These are phyloP conservation scores for Coryphaenoides rupestris DNA, from an alignment of 2,113 vertebrate species.

Conservation along the genomic window DNA sequence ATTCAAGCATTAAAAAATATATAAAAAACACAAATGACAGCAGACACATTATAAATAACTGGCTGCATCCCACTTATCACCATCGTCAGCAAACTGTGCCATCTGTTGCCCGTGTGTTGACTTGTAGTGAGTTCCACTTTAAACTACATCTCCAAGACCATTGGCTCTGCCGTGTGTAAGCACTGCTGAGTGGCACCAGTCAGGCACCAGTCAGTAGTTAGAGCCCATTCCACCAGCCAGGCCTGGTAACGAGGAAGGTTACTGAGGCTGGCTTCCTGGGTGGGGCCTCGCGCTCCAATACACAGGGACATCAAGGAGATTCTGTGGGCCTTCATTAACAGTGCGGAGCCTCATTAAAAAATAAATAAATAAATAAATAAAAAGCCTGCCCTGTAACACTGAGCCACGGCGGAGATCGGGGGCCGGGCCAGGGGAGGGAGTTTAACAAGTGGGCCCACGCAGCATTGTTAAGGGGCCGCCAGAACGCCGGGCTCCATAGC, in stretches of 20 bases:
- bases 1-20: not conserved
- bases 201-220: not conserved
- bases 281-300: slow-evolving; percentile 39
- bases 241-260: slow-evolving; percentile 49
- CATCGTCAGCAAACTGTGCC: not conserved
- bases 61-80: not conserved
- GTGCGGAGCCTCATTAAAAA: slow-evolving; percentile 51
- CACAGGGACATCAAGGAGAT: slow-evolving; percentile 63
- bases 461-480: slow-evolving; percentile 66
- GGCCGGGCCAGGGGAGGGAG: slow-evolving; percentile 44
- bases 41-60: not conserved
- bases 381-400: slow-evolving; percentile 34
- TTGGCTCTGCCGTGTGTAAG: not conserved
- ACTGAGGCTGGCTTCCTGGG: slow-evolving; percentile 23
- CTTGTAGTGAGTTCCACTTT: not conserved
- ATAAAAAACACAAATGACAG: not conserved
- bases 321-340: slow-evolving; percentile 60
- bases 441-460: slow-evolving; percentile 69
- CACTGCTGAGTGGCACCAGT: not conserved
- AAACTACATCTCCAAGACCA: not conserved
- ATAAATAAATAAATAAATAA: slow-evolving; percentile 26
- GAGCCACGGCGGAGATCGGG: slow-evolving; percentile 27
- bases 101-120: not conserved
- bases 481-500: slow-evolving; percentile 51
- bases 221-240: slow-evolving; percentile 24